These are phyloP conservation scores for Garrulus glandarius DNA, from an alignment of 2,797 vertebrate species.

Conservation along the genomic window DNA sequence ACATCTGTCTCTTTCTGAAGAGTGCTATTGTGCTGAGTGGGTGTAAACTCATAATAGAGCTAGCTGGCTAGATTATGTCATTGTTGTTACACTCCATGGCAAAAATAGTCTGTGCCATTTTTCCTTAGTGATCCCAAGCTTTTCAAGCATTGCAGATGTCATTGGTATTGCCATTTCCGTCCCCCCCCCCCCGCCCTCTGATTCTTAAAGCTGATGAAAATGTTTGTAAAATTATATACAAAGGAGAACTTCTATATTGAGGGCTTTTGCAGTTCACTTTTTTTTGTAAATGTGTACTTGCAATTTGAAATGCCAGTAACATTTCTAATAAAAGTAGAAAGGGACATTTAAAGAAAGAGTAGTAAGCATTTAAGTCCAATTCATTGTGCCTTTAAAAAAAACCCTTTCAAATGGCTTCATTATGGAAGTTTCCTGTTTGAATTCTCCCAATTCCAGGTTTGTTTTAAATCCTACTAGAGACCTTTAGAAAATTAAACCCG, in stretches of 20 bases:
- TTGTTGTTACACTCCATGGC: not conserved
- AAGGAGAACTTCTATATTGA: not conserved
- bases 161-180: not conserved
- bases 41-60: not conserved
- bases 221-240: not conserved
- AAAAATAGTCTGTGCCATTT: not conserved
- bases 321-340: not conserved
- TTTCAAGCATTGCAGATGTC: not conserved
- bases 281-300: not conserved
- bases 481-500: not conserved
- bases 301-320: not conserved
- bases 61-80: not conserved
- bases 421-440: not conserved
- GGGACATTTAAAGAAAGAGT: not conserved
- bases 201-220: not conserved
- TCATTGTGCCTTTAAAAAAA: not conserved
- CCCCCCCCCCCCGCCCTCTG: too few relatives aligned
- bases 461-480: not conserved
- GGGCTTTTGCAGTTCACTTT: fast-evolving
- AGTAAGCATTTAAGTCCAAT: not conserved
- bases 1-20: slow-evolving; percentile 30
- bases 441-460: not conserved
- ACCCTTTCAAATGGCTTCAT: not conserved
- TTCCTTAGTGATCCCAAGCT: not conserved
- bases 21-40: not conserved